Conservation (phyloP, 2,113 vertebrate species). For the Ceuthmochares aereus region DNA sequence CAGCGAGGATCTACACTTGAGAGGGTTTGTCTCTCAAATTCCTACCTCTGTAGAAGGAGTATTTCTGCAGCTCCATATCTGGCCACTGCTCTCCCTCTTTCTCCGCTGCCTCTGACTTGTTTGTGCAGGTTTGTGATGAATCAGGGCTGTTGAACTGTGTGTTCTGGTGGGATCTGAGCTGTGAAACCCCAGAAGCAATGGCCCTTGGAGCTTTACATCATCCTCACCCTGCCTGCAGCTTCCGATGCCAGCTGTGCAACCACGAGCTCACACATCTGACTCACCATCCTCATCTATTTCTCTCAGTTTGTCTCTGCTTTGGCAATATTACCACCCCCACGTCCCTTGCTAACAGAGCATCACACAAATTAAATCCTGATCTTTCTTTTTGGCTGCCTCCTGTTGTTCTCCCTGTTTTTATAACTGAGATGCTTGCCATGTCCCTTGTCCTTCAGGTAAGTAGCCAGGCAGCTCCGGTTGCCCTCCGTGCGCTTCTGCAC, state of each 20-base stretch:
- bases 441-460: not conserved
- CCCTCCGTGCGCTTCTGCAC: not conserved
- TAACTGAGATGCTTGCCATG: not conserved
- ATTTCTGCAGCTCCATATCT: not conserved
- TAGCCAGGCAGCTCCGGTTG: not conserved
- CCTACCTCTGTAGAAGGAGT: not conserved
- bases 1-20: not conserved
- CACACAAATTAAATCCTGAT: constrained; percentile 22
- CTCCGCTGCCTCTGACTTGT: not conserved
- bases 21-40: not conserved
- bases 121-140: not conserved
- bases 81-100: not conserved
- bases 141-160: not conserved
- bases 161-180: not conserved
- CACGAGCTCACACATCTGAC: constrained; percentile 44
- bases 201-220: not conserved
- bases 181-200: not conserved
- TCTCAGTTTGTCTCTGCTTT: constrained; percentile 33
- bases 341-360: constrained; percentile 36
- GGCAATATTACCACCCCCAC: constrained; percentile 34
- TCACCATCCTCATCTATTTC: constrained; percentile 27
- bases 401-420: not conserved
- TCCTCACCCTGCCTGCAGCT: constrained; percentile 1
- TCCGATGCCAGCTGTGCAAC: constrained; percentile 14
- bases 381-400: not conserved